Evolutionary conservation across 2,797 vertebrate genomes (phyloP).

Genomic region (Meda fulgida): DNA sequence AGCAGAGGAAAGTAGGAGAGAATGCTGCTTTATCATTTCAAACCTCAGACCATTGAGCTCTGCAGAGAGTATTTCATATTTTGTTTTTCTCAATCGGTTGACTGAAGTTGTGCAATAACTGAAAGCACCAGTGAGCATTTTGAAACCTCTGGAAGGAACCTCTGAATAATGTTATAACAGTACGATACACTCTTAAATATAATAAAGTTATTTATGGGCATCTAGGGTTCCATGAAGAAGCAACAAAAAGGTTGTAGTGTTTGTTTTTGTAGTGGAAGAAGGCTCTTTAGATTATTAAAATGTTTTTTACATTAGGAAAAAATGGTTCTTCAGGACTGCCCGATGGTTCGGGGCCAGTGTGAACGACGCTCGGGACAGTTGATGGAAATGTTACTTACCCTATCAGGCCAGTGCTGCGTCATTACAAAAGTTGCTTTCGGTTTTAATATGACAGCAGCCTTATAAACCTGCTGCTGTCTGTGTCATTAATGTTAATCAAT

Average conservation of each 20-base stretch:
- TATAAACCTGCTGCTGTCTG: no score
- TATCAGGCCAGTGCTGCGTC: no score
- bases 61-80: background rate
- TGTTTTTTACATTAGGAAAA: no score
- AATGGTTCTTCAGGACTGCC: background rate
- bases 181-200: background rate
- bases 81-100: background rate
- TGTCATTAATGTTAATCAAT: no score
- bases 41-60: background rate
- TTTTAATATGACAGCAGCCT: no score
- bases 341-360: no score
- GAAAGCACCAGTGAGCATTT: slow-evolving; percentile 30
- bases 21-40: background rate
- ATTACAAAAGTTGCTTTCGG: no score
- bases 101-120: slow-evolving; percentile 49
- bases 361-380: no score
- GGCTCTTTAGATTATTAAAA: background rate
- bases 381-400: no score
- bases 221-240: background rate
- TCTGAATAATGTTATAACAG: slow-evolving; percentile 45
- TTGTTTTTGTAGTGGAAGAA: background rate
- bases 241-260: background rate
- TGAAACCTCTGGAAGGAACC: slow-evolving; percentile 36
- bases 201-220: background rate
- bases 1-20: background rate